A percentile compares a stretch with the other conserved stretches of the same genome.
These are phyloP conservation scores for Delphinus delphis DNA, from an alignment of 2,113 vertebrate species.

Conservation along the genomic window DNA sequence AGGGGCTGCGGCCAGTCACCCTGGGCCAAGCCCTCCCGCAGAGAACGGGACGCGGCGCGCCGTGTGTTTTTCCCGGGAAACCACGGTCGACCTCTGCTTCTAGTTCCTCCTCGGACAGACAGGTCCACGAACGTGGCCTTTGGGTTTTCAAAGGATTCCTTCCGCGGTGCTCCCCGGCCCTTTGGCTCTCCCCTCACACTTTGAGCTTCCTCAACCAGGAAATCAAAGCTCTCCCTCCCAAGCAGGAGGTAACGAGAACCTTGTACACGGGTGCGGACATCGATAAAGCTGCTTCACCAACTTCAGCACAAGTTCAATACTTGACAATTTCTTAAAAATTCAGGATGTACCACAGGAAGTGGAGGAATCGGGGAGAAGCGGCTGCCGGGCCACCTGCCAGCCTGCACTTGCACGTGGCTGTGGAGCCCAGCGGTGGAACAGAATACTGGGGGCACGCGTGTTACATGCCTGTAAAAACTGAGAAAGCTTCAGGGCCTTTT, in stretches of 20 bases:
- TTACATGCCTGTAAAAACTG: fast-evolving
- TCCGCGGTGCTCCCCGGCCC: neutral
- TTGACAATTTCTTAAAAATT: neutral
- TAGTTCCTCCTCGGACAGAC: constrained; percentile 56
- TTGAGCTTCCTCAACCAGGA: constrained; percentile 55
- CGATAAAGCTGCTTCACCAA: neutral
- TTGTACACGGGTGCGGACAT: neutral
- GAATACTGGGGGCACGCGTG: fast-evolving
- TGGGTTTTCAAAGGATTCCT: constrained; percentile 61
- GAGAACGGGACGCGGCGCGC: constrained; percentile 72
- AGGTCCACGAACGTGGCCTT: constrained; percentile 23
- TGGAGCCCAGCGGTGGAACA: neutral
- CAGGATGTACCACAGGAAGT: neutral
- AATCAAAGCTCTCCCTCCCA: neutral
- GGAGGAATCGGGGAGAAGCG: fast-evolving
- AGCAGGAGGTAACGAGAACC: neutral
- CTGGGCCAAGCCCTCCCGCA: constrained; percentile 54
- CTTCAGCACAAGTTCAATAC: fast-evolving
- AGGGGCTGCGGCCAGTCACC: neutral
- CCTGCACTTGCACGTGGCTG: neutral
- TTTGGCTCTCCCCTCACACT: neutral
- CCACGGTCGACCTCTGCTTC: neutral
- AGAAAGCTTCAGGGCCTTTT: fast-evolving
- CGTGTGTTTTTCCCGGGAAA: constrained; percentile 52
- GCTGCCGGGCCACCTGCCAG: neutral